Base-by-base conservation (phyloP, 2,888 invertebrate genomes). In the Metellina segmentata region DNA sequence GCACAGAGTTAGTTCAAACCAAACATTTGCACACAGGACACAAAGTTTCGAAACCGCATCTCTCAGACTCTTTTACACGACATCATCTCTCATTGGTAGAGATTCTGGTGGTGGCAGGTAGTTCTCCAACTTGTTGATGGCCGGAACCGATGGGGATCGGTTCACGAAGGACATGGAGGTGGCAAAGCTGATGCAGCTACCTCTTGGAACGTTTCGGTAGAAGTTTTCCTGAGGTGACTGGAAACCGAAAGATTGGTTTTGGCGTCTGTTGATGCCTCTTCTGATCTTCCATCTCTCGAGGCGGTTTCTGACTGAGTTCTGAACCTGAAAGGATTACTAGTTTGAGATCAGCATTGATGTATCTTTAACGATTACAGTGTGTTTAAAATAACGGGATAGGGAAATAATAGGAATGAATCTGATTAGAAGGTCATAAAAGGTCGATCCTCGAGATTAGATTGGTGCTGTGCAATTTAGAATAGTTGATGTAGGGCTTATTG, bases 291-390 rank as follows among this genome's bases (percentile, higher is more conserved):
- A 98, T 92, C 97, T 96, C 93, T 97, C 96, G 94, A 97, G 96
- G 94, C 97, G 97, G 95, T 98, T 97, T 61, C 97, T 96, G 93
- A 98, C 96, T 0, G 98, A 97, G 94, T 97, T 97, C 81, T 97
- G 97, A 16, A 93, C 93, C 93, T 93, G 72, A 52, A 77, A 11
- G 7, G 52, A 71, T 34, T 34, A 34, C 34, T 2, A 34, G 34
- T 34, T 1, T 1, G 34, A 34, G 34, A 34, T 34, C 4, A 34
- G 34, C 34, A 2, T 34, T 34, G 34, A 2, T 34, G 34, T 4
- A 34, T 2, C 34, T 34, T 34, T 34, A 34, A 1, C 1, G 34
- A 34, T 34, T 34, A 34, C 34, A 2, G 34, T 34, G 34, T 34
- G 4, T 1, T 34, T 34, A 34, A 34, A 34, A 34, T 34, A 34